These are phyloP conservation scores for Toxotes chatareus DNA, from an alignment of 2,113 vertebrate genomes.

Conservation along the genomic window DNA sequence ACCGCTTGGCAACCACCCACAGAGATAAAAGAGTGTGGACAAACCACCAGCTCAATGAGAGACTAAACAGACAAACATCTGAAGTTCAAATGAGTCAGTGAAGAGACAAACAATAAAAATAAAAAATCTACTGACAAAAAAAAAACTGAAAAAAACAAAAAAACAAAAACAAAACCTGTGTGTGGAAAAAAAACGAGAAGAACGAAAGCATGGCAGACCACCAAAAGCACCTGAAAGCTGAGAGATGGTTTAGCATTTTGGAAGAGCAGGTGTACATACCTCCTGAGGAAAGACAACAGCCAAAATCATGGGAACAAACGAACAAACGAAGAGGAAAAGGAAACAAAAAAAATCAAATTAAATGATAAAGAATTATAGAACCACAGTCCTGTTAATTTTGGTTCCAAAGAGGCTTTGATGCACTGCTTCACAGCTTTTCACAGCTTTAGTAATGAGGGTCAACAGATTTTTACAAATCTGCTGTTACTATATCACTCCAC, in stretches of 20 bases:
- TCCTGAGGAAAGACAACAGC: slow-evolving; percentile 99
- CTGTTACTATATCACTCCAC: slow-evolving; percentile 54
- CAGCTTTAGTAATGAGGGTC: not conserved
- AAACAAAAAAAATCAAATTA: slow-evolving; percentile 95
- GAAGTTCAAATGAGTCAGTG: slow-evolving; percentile 72
- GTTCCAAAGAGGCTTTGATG: slow-evolving; percentile 69
- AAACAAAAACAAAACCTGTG: not conserved
- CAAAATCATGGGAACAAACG: slow-evolving; percentile 95
- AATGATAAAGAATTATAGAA: slow-evolving; percentile 89
- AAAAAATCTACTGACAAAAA: slow-evolving; percentile 50
- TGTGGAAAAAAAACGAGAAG: slow-evolving; percentile 46
- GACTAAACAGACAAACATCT: slow-evolving; percentile 73
- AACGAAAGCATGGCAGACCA: slow-evolving; percentile 85
- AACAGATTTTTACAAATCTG: slow-evolving; percentile 14
- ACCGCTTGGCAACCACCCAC: slow-evolving; percentile 66
- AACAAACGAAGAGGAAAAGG: slow-evolving; percentile 93
- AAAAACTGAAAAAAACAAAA: too few relatives aligned
- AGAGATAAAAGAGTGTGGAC: slow-evolving; percentile 72
- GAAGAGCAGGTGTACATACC: slow-evolving; percentile 93
- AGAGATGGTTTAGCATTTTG: slow-evolving; percentile 82
- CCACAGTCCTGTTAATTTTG: slow-evolving; percentile 78
- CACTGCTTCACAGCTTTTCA: slow-evolving; percentile 70
- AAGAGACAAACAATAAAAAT: slow-evolving; percentile 53
- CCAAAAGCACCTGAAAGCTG: slow-evolving; percentile 88
- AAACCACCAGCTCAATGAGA: slow-evolving; percentile 76